A percentile compares a stretch with the other conserved stretches of the same genome.
phyloP scores from a whole-genome alignment of 64 coral and sea anemone genomes.

The Catalaphyllia jardinei region DNA sequence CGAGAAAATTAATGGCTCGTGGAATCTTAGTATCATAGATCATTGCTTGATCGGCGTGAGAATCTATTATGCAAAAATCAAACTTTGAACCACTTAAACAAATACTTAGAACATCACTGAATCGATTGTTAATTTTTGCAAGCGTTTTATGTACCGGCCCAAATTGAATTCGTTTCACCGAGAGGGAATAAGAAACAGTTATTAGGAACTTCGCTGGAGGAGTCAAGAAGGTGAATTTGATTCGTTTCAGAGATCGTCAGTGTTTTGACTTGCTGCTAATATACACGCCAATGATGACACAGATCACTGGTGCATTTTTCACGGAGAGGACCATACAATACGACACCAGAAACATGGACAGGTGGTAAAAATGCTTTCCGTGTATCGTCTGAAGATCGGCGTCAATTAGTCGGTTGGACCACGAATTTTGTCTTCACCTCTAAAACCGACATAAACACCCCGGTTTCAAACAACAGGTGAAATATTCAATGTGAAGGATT shows the following conservation, averaged over 20 bases:
- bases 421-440: not conserved
- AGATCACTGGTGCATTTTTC: not conserved
- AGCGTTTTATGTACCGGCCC: too few relatives aligned
- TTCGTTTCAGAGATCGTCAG: not conserved
- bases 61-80: too few relatives aligned
- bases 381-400: not conserved
- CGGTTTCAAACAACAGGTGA: not conserved
- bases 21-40: too few relatives aligned
- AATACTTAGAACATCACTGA: too few relatives aligned
- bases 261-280: not conserved
- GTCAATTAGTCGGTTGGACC: not conserved
- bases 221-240: not conserved
- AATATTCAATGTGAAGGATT: not conserved
- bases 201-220: not conserved
- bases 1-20: too few relatives aligned
- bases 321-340: not conserved
- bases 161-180: too few relatives aligned
- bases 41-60: too few relatives aligned
- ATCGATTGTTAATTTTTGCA: too few relatives aligned
- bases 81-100: too few relatives aligned
- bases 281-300: not conserved
- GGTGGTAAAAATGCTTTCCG: conserved; percentile 5
- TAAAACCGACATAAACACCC: not conserved
- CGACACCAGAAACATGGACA: not conserved
- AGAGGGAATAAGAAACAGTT: not conserved